These are phyloP conservation scores for Nasonovia ribisnigri DNA, from an alignment of 2,888 invertebrate genomes.

Conservation along the genomic window DNA sequence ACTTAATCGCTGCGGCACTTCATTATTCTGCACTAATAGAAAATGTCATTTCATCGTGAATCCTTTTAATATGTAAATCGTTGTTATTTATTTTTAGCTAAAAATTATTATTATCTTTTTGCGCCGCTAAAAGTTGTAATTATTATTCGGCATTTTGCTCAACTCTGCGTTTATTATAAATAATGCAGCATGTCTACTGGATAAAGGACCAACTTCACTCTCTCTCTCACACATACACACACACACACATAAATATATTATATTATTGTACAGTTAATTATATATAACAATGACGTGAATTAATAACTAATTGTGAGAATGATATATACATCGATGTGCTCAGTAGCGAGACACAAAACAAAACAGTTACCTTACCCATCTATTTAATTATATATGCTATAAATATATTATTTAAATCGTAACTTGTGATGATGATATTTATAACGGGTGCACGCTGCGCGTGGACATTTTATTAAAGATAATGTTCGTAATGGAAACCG, in stretches of 20 bases:
- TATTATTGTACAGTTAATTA: background rate
- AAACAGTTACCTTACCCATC: background rate
- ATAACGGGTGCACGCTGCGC: background rate
- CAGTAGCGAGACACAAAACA: background rate
- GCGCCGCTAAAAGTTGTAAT: constrained; percentile 26
- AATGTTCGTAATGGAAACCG: background rate
- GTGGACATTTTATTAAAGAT: background rate
- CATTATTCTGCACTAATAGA: constrained; percentile 19
- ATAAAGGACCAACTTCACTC: background rate
- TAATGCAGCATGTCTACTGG: background rate
- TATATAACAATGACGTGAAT: background rate
- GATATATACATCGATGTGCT: background rate
- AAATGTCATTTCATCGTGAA: constrained; percentile 11
- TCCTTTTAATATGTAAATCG: constrained; percentile 26
- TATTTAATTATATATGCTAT: background rate
- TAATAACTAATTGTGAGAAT: background rate
- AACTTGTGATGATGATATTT: background rate
- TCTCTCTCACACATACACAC: too few species aligned
- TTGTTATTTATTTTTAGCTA: background rate
- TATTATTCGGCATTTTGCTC: constrained; percentile 16
- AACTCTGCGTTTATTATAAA: background rate
- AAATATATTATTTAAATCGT: background rate
- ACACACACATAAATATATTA: background rate
- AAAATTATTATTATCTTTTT: constrained; percentile 18
- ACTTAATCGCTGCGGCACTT: constrained; percentile 13